Percentiles rank a stretch among this genome's conserved stretches.
phyloP scores from a whole-genome alignment of 2,888 invertebrate species.

The Magallana nippona region DNA sequence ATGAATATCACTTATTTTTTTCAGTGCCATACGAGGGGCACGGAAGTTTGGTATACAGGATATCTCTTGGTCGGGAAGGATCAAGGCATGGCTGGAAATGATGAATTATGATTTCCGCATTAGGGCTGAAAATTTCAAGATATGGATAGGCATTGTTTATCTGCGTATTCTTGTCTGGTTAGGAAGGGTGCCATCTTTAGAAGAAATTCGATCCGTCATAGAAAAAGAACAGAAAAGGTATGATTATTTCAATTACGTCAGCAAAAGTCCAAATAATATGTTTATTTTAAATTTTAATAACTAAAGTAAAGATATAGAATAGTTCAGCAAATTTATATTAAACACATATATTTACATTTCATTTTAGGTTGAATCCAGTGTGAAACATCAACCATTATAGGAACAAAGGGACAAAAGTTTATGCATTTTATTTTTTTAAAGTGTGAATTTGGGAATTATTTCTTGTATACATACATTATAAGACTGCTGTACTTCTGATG shows the following conservation, averaged over 20 bases:
- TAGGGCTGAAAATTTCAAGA: slow-evolving; percentile 65
- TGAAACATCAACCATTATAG: background rate
- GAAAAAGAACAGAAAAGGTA: slow-evolving; percentile 70
- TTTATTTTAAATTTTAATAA: no score
- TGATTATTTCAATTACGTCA: background rate
- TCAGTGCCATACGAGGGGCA: slow-evolving; percentile 73
- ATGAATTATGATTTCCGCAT: slow-evolving; percentile 70
- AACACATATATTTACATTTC: background rate
- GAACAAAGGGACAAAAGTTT: background rate
- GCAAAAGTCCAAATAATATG: background rate
- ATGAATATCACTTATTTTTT: slow-evolving; percentile 44
- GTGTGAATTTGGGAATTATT: no score
- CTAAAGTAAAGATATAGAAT: no score
- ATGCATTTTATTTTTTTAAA: background rate
- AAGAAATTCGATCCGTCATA: slow-evolving; percentile 66
- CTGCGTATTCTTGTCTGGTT: slow-evolving; percentile 68
- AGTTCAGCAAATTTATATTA: background rate
- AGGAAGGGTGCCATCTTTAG: slow-evolving; percentile 68
- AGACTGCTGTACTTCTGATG: no score
- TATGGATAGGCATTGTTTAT: slow-evolving; percentile 66
- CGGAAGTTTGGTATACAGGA: slow-evolving; percentile 60
- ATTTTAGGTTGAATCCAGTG: slow-evolving; percentile 18
- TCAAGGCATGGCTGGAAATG: slow-evolving; percentile 70
- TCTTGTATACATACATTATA: no score
- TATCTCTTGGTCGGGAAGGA: slow-evolving; percentile 55